A percentile compares a stretch with the other conserved stretches of the same genome.
Evolutionary conservation across 2,888 invertebrate species (phyloP).

Genomic region (Metallyticus violacea): DNA sequence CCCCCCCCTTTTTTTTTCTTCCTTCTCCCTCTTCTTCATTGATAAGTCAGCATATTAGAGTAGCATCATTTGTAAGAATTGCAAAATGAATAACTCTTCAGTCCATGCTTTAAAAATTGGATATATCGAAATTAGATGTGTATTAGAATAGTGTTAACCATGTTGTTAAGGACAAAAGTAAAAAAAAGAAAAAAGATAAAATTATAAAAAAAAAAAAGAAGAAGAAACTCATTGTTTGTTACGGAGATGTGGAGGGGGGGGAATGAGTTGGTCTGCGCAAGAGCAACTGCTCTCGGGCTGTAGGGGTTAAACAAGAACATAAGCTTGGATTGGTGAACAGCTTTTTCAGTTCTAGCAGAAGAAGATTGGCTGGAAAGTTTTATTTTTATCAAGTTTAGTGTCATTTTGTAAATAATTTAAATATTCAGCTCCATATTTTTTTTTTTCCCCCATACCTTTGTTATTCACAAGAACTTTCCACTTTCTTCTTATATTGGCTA

Average conservation of each 20-base stretch:
- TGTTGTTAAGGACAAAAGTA: constrained; percentile 35
- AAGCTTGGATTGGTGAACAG: constrained; percentile 12
- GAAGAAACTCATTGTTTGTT: constrained; percentile 34
- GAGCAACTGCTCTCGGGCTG: constrained; percentile 3
- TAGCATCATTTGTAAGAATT: constrained; percentile 33
- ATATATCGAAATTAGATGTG: constrained; percentile 39
- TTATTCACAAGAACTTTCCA: constrained; percentile 34
- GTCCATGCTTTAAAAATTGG: constrained; percentile 35
- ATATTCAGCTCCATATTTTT: constrained; percentile 35
- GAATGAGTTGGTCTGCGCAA: constrained; percentile 15
- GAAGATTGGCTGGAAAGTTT: constrained; percentile 35
- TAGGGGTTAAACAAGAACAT: background rate
- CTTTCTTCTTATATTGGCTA: constrained; percentile 36
- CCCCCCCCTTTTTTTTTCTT: constrained; percentile 29
- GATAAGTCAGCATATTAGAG: constrained; percentile 29
- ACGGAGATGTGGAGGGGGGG: constrained; percentile 27
- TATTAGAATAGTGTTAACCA: constrained; percentile 38
- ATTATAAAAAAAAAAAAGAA: constrained; percentile 14
- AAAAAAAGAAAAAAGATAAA: constrained; percentile 26
- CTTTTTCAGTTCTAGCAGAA: constrained; percentile 19
- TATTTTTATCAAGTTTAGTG: constrained; percentile 33
- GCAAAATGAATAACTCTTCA: constrained; percentile 29
- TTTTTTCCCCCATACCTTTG: constrained; percentile 31
- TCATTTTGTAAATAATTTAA: constrained; percentile 37
- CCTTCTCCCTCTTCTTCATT: background rate